Evolutionary conservation across 2,113 vertebrate species (phyloP).

Genomic region (Dasypus novemcinctus): DNA sequence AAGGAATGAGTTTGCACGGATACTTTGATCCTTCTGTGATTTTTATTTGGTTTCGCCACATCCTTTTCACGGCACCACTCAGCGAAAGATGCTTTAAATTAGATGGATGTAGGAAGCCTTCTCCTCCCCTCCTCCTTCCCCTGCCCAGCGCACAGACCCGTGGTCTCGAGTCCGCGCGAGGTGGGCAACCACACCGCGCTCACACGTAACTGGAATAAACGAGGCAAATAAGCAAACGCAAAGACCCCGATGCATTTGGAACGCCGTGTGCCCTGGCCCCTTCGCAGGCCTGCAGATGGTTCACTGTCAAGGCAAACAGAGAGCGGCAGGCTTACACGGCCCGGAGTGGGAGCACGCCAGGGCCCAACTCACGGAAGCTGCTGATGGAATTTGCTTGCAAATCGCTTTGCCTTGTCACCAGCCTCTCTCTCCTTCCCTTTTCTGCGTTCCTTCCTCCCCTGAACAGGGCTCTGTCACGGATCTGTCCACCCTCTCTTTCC

Average conservation of each 20-base stretch:
- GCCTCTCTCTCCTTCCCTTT: not conserved
- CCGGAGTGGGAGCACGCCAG: not conserved
- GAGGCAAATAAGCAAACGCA: conserved; percentile 71
- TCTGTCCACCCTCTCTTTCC: fast-evolving
- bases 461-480: fast-evolving
- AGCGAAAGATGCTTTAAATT: conserved; percentile 93
- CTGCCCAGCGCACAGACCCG: conserved; percentile 19
- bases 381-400: fast-evolving
- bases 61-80: conserved; percentile 87
- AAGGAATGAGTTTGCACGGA: conserved; percentile 91
- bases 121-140: not conserved
- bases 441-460: not conserved
- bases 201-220: conserved; percentile 64
- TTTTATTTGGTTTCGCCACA: conserved; percentile 93
- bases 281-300: conserved; percentile 55
- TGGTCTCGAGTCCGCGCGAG: conserved; percentile 45
- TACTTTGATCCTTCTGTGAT: conserved; percentile 92
- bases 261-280: conserved; percentile 62
- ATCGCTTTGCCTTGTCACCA: fast-evolving
- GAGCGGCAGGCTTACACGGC: conserved; percentile 59
- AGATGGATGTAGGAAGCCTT: conserved; percentile 74
- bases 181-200: conserved; percentile 39
- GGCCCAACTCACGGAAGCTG: not conserved
- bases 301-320: not conserved
- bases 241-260: conserved; percentile 9